Evolutionary conservation across 1,140 invertebrate genomes (phyloP), one percentile per base, ranked within the genome.

Genomic region (Macrotrachela quadricornifera): DNA sequence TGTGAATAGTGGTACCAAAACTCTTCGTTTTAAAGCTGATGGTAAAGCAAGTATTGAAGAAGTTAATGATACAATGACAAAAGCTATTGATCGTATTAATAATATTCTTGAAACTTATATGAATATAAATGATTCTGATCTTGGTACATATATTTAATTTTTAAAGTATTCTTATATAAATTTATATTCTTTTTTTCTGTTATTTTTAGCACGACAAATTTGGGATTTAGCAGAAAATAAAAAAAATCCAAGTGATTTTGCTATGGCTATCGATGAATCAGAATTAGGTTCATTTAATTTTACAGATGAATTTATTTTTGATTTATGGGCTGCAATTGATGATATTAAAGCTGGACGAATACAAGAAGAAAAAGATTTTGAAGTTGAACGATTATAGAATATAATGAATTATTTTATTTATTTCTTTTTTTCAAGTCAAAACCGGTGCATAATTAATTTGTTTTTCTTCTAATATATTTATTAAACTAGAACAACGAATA

Each of bases 241-340:
- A 63, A 71, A 75, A 2, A 94, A 92, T 67, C 90, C 87, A 3
- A 85, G 87, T 79, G 83, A 94, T 61, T 86, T 95, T 64, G 83
- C 85, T 3, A 80, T 87, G 60, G 82, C 81, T 1, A 81, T 95
- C 30, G 85, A 91, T 63, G 79, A 79, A 61, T 88, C 87, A 6
- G 87, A 94, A 64, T 72, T 95, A 57, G 81, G 83, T 66, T 81
- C 81, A 46, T 92, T 94, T 65, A 85, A 83, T n/a, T 96, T 96
- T 67, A 87, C 83, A 0, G 85, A 92, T 62, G 85, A 92, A 62
- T 87, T 95, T 61, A 81, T 95, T 21, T 92, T 94, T 64, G 88
- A 95, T 70, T 69, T 94, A 10, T 95, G 90, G 88, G 87, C 86
- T 58, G 84, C 82, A 46, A 82, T 95, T 47, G 87, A 83, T 30